A percentile compares a stretch with the other conserved stretches of the same genome.
Conservation (phyloP, 2,113 vertebrate species). For the Dasyurus viverrinus region DNA sequence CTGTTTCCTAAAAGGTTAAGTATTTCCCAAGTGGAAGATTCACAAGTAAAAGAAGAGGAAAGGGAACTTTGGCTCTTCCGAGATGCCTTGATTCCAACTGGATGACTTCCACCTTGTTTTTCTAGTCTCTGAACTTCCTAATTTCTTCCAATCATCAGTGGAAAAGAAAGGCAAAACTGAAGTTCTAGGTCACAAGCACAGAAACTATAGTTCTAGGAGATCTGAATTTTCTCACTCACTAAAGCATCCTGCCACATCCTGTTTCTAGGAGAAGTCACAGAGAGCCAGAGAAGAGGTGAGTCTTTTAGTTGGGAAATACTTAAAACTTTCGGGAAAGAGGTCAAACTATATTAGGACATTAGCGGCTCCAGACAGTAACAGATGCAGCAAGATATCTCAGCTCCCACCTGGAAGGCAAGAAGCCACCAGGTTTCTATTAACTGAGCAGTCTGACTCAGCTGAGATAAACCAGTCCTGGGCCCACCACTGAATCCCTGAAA, state of each 20-base stretch:
- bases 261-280: background rate
- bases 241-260: background rate
- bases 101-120: background rate
- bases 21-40: too few species aligned
- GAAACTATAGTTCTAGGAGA: background rate
- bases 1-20: too few species aligned
- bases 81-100: background rate
- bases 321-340: background rate
- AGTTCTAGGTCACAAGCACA: background rate
- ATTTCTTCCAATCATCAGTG: background rate
- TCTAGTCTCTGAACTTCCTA: background rate
- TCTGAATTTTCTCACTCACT: background rate
- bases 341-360: background rate
- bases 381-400: too few species aligned
- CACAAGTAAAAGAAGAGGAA: too few species aligned
- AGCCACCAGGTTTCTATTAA: background rate
- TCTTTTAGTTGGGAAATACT: background rate
- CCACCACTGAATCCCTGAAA: background rate
- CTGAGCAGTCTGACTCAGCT: background rate
- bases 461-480: background rate
- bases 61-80: too few species aligned
- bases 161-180: background rate
- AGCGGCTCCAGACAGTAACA: background rate
- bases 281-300: background rate
- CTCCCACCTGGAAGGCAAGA: background rate